Conservation (phyloP, 2,888 invertebrate species). For the Orchesella flavescens region DNA sequence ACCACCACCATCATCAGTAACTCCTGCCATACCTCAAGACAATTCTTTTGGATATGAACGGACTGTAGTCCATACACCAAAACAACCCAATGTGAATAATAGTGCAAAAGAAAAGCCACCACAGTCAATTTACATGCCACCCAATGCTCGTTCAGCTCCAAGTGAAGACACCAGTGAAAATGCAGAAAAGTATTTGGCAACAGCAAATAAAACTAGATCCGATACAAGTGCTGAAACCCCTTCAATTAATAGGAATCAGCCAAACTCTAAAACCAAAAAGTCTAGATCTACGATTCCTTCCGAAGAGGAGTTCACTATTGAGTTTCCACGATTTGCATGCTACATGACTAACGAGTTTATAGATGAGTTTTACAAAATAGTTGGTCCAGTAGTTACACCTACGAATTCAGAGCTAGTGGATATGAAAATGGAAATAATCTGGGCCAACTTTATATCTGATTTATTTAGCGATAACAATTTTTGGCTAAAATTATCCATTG, state of each 20-base stretch:
- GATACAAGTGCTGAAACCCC: too few species aligned
- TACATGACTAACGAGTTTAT: too few species aligned
- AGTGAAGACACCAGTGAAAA: background rate
- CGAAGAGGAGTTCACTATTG: too few species aligned
- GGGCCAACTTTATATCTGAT: background rate
- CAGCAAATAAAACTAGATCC: too few species aligned
- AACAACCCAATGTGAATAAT: background rate
- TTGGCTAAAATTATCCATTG: slow-evolving; percentile 17
- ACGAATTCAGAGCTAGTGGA: too few species aligned
- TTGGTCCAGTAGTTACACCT: too few species aligned
- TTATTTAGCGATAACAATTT: background rate
- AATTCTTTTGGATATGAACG: slow-evolving; percentile 28
- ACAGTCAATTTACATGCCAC: slow-evolving; percentile 13
- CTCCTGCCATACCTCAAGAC: background rate
- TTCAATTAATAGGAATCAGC: too few species aligned
- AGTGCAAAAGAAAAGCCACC: background rate
- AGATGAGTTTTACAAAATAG: too few species aligned
- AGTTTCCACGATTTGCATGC: too few species aligned
- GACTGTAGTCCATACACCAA: background rate
- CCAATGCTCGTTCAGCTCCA: slow-evolving; percentile 9
- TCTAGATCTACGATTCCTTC: too few species aligned
- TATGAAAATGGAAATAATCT: slow-evolving; percentile 20
- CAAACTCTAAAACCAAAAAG: too few species aligned
- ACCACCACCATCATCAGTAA: background rate
- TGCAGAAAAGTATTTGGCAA: background rate